Conservation (phyloP, 2,113 vertebrate species). For the Entomyzon cyanotis region DNA sequence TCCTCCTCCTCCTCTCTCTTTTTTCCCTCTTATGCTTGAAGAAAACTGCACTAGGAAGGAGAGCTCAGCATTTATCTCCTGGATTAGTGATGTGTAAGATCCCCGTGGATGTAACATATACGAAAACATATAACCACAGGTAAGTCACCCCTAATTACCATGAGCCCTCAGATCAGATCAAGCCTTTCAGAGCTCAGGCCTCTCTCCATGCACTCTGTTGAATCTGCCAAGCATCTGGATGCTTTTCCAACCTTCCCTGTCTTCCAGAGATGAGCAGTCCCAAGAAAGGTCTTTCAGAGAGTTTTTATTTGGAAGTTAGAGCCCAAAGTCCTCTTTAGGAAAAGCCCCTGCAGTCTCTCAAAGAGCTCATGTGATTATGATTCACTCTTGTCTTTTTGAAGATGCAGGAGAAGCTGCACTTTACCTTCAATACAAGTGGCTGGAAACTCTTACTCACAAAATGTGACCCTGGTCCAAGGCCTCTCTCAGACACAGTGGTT, state of each 20-base stretch:
- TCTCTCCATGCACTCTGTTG: not conserved
- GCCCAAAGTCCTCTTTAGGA: not conserved
- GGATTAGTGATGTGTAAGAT: not conserved
- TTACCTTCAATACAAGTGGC: not conserved
- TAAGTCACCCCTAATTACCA: not conserved
- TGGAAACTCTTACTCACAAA: not conserved
- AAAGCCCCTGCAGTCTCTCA: not conserved
- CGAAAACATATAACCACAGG: rapidly evolving
- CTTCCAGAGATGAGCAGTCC: not conserved
- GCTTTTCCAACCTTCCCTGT: not conserved
- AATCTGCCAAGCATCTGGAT: not conserved
- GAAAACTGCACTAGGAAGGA: not conserved
- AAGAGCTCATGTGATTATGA: not conserved
- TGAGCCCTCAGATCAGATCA: not conserved
- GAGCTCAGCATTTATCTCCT: not conserved
- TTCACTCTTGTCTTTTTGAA: not conserved
- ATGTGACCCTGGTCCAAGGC: not conserved
- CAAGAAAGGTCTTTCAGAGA: not conserved
- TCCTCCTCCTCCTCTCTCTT: not conserved
- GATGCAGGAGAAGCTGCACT: not conserved
- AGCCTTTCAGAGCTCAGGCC: not conserved
- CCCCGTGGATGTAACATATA: not conserved
- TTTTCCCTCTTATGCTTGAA: not conserved
- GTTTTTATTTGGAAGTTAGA: not conserved
- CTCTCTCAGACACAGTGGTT: not conserved